Evolutionary conservation across 2,113 vertebrate species (phyloP), one percentile per base, ranked within the genome.

Genomic region (Pedetes capensis): DNA sequence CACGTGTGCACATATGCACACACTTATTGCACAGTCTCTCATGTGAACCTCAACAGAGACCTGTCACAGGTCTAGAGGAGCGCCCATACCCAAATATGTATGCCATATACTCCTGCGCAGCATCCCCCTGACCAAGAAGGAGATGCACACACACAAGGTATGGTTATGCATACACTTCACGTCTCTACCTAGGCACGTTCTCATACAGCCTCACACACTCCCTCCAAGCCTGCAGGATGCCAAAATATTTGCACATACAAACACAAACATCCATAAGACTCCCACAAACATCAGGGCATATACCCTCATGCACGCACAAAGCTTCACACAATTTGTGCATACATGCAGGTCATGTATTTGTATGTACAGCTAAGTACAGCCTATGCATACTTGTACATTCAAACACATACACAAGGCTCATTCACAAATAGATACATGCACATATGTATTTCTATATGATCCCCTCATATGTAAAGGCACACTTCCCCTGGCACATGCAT

Each of bases 251-350:
- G 78, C 47, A 63, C 12, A 83, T 7, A 39, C 34, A 32, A 2
- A 49, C 3, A 3, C 2, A 34, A 1, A 64, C 0, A 13, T 1
- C 14, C 72, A 74, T 5, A 47, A 27, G 22, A 72, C 29, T 20
- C 11, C 37, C 55, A 12, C 63, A 91, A 84, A 79, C 29, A 63
- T 23, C 61, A 81, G 37, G 2, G 10, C 14, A n/a, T 11, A 66
- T 20, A 51, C 10, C 3, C 66, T 17, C 0, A 0, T 12, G n/a
- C 37, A 23, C 10, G 39, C 53, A 57, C 23, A 39, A 47, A 61
- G 32, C 18, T 39, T 18, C 27, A 49, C 42, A 22, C n/a, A 34
- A 8, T 11, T 69, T 27, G 22, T 69, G 42, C 34, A 61, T 13
- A 34, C 8, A 47, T 13, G 2, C 53, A 87, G 71, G 64, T 89